Evolutionary conservation across 1,140 invertebrate genomes (phyloP), one percentile per base, ranked within the genome.

Genomic region (Mizuhopecten yessoensis): DNA sequence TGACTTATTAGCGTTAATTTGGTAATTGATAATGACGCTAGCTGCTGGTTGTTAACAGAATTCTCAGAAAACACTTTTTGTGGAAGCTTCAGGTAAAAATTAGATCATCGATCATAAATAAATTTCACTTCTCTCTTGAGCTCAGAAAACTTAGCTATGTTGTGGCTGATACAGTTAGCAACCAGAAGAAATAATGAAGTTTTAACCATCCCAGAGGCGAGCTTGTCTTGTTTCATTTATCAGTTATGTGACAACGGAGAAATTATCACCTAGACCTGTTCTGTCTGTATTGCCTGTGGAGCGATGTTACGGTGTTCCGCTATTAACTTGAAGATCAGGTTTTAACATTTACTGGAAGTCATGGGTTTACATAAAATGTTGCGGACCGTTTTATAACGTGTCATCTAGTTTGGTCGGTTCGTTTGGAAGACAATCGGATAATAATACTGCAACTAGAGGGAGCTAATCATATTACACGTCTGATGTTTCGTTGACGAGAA

Each of bases 331-430:
- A 75, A 75, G 57, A 75, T 75, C n/a, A 29, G 57, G 57, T 75
- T n/a, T 75, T 75, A n/a, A 75, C 57, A 75, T 75, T 75, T 75
- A 75, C 57, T 5, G 57, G 29, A 75, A 29, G 57, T 75, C 57
- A n/a, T 7, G n/a, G 57, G 57, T 75, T 75, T 75, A 75, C 57
- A 75, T 29, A 29, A 75, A 75, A 75, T 75, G 57, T 29, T 75
- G 57, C 57, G n/a, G 57, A 75, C 57, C 57, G 57, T 75, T 75
- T 75, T 75, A 75, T 29, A 75, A 75, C 57, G 57, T 75, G 57
- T 75, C 57, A 75, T 75, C 57, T 75, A 75, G 23, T 75, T 75
- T 75, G 57, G 57, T 29, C 29, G 9, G 57, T 75, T 75, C 29
- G 0, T n/a, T 23, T 75, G 57, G n/a, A 75, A 75, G 57, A 29